Evolutionary conservation across 2,113 vertebrate species (phyloP), one percentile per base, ranked within the genome.

Genomic region (Sardina pilchardus): DNA sequence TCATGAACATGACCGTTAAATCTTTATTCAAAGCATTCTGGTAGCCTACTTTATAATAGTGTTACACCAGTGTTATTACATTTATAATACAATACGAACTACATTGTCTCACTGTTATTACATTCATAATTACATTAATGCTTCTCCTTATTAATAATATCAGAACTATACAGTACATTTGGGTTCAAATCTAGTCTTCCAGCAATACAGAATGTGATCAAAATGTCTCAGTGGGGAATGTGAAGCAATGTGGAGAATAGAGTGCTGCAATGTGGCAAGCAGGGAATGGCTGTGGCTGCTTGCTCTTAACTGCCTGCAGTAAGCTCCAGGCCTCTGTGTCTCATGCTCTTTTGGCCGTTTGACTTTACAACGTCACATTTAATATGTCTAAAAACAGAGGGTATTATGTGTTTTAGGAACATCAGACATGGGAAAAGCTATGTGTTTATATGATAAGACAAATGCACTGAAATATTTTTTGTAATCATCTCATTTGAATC

Each of bases 31-130:
- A 4, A 0, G 14, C 71, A 71, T 71, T 71, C 26, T 4, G 9
- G 7, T 30, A 16, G 16, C n/a, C 63, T 4, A 42, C 39, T 78
- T 36, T 78, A 78, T 36, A 78, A 36, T 36, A 34, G 71, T 78
- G 71, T 78, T 16, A 78, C 34, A 16, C 71, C 71, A 75, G 12
- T 75, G 71, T 78, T 78, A 78, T 78, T 78, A 36, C 71, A 78
- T 34, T 30, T 30, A 16, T 1, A 67, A 26, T 67, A 53, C 16
- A 53, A 26, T 67, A 53, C 16, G 21, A 53, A 53, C 19, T 3
- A 14, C 45, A 14, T 0, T 47, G 45, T 0, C 19, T 19, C 53
- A 24, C 53, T 24, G 19, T 59, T 24, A 50, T 50, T 50, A 50
- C 48, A 50, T 12, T 16, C 48, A 47, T 47, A 50, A 50, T 50